Conservation (phyloP, 2,113 vertebrate genomes). For the Nematolebias whitei region DNA sequence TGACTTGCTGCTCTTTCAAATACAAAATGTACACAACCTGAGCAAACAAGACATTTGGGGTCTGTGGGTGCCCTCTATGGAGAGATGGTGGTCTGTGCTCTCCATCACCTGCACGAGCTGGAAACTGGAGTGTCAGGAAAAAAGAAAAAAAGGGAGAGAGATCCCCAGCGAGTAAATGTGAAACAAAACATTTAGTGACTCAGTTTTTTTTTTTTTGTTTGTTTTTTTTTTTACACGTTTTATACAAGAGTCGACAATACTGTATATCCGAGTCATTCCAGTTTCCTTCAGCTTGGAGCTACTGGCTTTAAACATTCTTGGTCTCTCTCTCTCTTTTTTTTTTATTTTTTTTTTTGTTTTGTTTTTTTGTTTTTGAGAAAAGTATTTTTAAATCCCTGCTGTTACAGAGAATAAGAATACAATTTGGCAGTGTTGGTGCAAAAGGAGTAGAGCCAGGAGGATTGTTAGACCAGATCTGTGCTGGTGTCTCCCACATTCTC, state of each 20-base stretch:
- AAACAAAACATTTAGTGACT: conserved; percentile 28
- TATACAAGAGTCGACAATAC: background rate
- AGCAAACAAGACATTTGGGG: conserved; percentile 84
- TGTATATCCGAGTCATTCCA: conserved; percentile 13
- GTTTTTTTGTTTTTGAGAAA: no score
- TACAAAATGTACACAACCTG: conserved; percentile 69
- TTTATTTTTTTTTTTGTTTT: no score
- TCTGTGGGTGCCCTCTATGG: conserved; percentile 90
- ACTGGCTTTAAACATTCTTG: conserved; percentile 10
- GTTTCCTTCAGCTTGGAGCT: conserved; percentile 14
- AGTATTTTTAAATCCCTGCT: conserved; percentile 13
- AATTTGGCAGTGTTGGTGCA: conserved; percentile 10
- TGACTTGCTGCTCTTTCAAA: conserved; percentile 82
- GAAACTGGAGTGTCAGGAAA: conserved; percentile 52
- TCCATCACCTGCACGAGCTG: conserved; percentile 59
- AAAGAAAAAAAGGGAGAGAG: conserved; percentile 5
- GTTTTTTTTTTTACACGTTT: background rate
- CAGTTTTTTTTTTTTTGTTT: conserved; percentile 5
- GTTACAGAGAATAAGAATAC: background rate
- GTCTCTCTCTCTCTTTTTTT: conserved; percentile 11
- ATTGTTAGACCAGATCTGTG: conserved; percentile 9
- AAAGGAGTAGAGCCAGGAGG: conserved; percentile 9
- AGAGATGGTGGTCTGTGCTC: conserved; percentile 78
- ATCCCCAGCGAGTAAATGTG: conserved; percentile 20
- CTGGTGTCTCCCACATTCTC: background rate